Evolutionary conservation across 2,888 invertebrate genomes (phyloP).

Genomic region (Patella caerulea): DNA sequence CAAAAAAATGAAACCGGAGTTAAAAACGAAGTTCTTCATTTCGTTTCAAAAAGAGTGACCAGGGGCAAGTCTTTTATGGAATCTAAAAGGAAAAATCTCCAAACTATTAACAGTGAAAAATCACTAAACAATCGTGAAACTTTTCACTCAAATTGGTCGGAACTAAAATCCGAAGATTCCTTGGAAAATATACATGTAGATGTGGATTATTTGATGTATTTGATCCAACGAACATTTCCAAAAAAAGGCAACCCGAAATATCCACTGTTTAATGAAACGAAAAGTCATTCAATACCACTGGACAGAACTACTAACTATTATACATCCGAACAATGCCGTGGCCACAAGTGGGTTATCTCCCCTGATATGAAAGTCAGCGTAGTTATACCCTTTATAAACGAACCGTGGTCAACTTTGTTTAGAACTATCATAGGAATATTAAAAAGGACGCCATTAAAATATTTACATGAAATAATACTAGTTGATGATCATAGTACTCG

Average conservation of each 20-base stretch:
- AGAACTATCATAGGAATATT: background rate
- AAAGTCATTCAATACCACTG: background rate
- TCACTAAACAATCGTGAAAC: no score
- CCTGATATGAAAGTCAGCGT: background rate
- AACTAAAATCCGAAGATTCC: no score
- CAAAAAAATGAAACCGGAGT: no score
- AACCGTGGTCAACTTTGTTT: conserved; percentile 1
- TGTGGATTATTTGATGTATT: background rate
- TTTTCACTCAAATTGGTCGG: no score
- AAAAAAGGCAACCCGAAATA: background rate
- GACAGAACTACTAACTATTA: background rate
- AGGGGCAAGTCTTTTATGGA: no score
- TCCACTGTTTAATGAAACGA: background rate
- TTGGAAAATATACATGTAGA: background rate
- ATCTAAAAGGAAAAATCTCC: no score
- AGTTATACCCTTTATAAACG: background rate
- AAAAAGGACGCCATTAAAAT: background rate
- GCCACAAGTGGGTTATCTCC: no score
- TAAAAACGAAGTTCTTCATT: no score
- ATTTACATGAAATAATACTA: background rate
- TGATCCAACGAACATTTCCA: background rate
- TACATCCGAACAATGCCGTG: no score
- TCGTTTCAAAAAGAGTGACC: no score
- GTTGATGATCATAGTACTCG: background rate
- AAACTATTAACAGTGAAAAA: no score